Conservation (phyloP, 2,888 invertebrate species). For the Escarpia spicata region DNA sequence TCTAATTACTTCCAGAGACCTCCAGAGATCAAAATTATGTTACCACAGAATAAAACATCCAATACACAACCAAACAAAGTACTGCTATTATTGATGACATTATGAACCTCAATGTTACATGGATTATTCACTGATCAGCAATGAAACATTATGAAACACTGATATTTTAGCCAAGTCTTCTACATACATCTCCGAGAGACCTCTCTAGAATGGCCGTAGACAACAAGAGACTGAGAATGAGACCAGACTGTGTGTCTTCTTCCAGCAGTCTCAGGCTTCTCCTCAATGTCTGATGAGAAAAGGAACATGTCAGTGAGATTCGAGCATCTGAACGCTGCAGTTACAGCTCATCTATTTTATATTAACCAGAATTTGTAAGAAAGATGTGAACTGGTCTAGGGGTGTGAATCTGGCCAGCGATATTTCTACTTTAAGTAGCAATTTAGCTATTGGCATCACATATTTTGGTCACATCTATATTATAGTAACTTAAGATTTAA, state of each 20-base stretch:
- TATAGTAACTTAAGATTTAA: too few species aligned
- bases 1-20: not conserved
- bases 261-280: not conserved
- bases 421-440: too few species aligned
- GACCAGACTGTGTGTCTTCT: conserved; percentile 13
- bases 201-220: conserved; percentile 30
- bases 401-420: too few species aligned
- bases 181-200: conserved; percentile 34
- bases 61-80: not conserved
- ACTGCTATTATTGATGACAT: not conserved
- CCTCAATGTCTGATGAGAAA: not conserved
- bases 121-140: not conserved
- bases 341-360: not conserved
- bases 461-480: too few species aligned
- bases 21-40: not conserved
- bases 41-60: not conserved
- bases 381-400: too few species aligned
- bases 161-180: not conserved
- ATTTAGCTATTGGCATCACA: too few species aligned
- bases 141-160: not conserved
- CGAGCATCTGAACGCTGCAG: not conserved
- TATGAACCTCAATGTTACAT: not conserved
- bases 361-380: too few species aligned
- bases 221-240: conserved; percentile 26
- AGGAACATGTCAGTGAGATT: not conserved